Evolutionary conservation across 2,113 vertebrate species (phyloP), one percentile per base, ranked within the genome.

Genomic region (Cyprinodon tularosa): DNA sequence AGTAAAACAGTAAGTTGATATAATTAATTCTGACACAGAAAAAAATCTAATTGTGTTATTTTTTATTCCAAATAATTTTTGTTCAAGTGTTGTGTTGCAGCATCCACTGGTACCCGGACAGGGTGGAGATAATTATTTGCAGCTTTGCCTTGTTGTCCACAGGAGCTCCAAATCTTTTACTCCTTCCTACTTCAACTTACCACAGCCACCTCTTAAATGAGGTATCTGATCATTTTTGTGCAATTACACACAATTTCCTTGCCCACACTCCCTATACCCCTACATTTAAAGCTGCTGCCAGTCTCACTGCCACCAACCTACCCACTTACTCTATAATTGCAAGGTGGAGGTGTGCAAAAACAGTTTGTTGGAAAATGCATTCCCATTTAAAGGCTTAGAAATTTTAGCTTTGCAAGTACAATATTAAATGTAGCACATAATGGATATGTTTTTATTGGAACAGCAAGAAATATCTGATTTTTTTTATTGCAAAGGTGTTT

Each of bases 241-340:
- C 67, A 78, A 86, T 87, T 85, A 83, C 80, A 70, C 74, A 68
- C 66, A 47, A 89, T 86, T 86, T 80, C 69, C 63, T 57, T 74
- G 83, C 73, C 83, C 82, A 82, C 74, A 69, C 62, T 72, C 45
- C 72, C 71, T 62, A 50, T 42, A 53, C 59, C 20, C 3, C 37
- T n/a, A 37, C 45, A 57, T 65, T 84, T 17, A 68, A 84, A 83
- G 44, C 45, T 77, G 80, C 62, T 67, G 63, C 37, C 63, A 44
- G 40, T 61, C 50, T 38, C 50, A 61, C 44, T 39, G 76, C 63
- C 42, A 62, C 57, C 42, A 40, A 44, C 45, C 44, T 37, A 22
- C 61, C 45, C 47, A 20, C 1, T 11, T 65, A 48, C 38, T 42
- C 37, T 38, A 53, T 12, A 39, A 57, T 62, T 72, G 14, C 63